Evolutionary conservation across 2,888 invertebrate species (phyloP), one percentile per base, ranked within the genome.

Genomic region (Parthenolecanium corni): DNA sequence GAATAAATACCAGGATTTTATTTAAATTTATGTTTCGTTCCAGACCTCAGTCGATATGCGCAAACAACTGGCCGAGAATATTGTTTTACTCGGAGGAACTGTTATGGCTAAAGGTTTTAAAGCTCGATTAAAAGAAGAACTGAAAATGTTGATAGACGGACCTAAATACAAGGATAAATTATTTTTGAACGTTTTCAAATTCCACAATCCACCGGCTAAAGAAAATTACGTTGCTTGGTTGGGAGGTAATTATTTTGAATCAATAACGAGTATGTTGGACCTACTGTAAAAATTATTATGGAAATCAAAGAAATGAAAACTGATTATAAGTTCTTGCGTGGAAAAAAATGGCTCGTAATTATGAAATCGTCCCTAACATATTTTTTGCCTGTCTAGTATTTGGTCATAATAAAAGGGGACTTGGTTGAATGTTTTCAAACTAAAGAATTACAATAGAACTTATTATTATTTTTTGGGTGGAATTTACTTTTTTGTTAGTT

Each of bases 71-170:
- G 85, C 90, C 0, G 85, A 84, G 72, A 92, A 89, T 74, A 81
- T 96, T 68, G 76, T 96, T 62, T 75, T 96, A 20, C 82, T 86
- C 62, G 97, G 96, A 38, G 97, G 97, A 12, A 85, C 86, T 1
- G 79, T 85, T 0, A 85, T 86, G 80, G 76, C 88, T 67, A 84
- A 85, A 62, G 96, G 96, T 0, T 84, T 97, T 69, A 79, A 82
- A 70, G 80, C 86, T 21, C 80, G 96, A 61, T 77, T 97, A 1
- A 81, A 83, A 67, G 76, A 80, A 1, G 96, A 96, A 74, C 76
- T 96, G 63, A 76, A 81, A 36, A 71, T 78, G 64, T 78, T 90
- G 49, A 72, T 85, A n/a, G 73, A 78, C 24, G 77, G 78, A 68
- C 77, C 79, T 42, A 76, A 80, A 1, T 85, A 88, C 73, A 77